A percentile compares a stretch with the other conserved stretches of the same genome.
Conservation (phyloP, 2,888 invertebrate genomes). For the Embidobia sp. region DNA sequence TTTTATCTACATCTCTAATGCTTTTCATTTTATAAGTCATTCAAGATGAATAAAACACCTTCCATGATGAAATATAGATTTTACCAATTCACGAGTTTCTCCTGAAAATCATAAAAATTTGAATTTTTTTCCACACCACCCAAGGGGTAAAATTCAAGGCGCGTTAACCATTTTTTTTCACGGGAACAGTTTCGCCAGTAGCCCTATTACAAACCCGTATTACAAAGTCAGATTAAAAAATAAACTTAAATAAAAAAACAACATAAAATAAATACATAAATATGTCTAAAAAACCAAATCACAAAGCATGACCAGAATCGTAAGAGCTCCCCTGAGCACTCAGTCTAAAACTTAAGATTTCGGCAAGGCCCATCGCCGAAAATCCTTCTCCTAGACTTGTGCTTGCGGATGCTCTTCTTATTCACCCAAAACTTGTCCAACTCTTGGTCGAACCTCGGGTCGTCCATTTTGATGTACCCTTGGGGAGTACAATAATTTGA, state of each 20-base stretch:
- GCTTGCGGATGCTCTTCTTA: neutral
- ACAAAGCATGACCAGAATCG: no score
- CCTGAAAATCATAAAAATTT: no score
- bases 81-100: no score
- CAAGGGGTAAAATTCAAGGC: slow-evolving; percentile 35
- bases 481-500: neutral
- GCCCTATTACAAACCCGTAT: slow-evolving; percentile 32
- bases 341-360: neutral
- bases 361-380: neutral
- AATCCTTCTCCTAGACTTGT: neutral
- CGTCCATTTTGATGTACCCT: slow-evolving; percentile 8
- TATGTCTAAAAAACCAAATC: no score
- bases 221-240: neutral
- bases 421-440: neutral
- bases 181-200: slow-evolving; percentile 29
- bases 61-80: no score
- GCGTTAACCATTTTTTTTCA: slow-evolving; percentile 26
- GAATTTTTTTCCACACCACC: slow-evolving; percentile 41
- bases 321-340: no score
- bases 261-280: neutral
- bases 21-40: no score
- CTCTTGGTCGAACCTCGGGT: slow-evolving; percentile 5
- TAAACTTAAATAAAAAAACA: neutral
- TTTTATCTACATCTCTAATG: no score
- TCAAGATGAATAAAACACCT: no score